phyloP scores from a whole-genome alignment of 2,888 invertebrate genomes.

The Chironomus riparius region DNA sequence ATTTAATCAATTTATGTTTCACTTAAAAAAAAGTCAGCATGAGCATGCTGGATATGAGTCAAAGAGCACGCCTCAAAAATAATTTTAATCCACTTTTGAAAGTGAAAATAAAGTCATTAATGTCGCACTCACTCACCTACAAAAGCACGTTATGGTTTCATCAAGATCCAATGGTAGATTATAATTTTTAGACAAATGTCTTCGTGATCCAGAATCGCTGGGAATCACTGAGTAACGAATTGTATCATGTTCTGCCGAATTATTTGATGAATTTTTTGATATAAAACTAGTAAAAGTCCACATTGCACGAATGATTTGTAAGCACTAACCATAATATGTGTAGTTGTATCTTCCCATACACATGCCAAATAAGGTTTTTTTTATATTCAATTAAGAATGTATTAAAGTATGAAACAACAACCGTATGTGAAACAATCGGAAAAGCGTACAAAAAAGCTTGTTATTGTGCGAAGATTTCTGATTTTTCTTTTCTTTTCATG shows the following conservation, averaged over 20 bases:
- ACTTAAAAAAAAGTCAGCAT: too few relatives aligned
- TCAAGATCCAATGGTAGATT: slow-evolving; percentile 55
- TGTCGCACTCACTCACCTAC: slow-evolving; percentile 51
- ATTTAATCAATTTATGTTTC: too few relatives aligned
- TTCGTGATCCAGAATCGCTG: not conserved
- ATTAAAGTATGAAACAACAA: not conserved
- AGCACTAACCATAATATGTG: not conserved
- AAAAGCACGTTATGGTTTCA: slow-evolving; percentile 68
- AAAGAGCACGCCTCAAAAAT: too few relatives aligned
- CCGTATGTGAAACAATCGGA: not conserved
- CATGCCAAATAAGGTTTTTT: not conserved
- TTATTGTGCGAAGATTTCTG: not conserved
- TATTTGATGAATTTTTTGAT: not conserved
- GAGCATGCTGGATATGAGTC: too few relatives aligned
- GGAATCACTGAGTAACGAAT: slow-evolving; percentile 1
- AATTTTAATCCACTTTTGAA: too few relatives aligned
- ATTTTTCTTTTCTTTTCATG: too few relatives aligned
- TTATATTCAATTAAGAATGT: not conserved
- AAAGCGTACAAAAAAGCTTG: not conserved
- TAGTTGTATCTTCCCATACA: not conserved
- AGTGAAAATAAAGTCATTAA: too few relatives aligned
- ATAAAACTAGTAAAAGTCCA: slow-evolving; percentile 17
- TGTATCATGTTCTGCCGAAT: not conserved
- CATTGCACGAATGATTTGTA: not conserved
- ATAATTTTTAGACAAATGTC: not conserved